Evolutionary conservation across 2,888 invertebrate species (phyloP).

Genomic region (Catocala sponsa): DNA sequence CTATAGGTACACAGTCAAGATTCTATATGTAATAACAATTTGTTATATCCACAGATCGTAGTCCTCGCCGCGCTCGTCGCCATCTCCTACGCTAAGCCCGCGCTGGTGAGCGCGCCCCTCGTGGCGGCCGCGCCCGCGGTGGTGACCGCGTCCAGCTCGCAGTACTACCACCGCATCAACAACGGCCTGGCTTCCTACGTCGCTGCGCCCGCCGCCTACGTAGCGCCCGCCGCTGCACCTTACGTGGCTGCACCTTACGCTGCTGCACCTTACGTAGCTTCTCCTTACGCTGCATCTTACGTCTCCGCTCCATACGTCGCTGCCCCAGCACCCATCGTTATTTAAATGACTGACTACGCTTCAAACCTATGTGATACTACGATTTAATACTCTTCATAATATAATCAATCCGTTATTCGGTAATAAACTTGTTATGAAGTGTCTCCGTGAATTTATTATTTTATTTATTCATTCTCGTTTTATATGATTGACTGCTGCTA

Average conservation of each 20-base stretch:
- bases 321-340: constrained; percentile 54
- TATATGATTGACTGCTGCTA: neutral
- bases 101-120: constrained; percentile 68
- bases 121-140: constrained; percentile 79
- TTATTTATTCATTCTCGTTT: constrained; percentile 1
- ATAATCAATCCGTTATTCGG: constrained; percentile 24
- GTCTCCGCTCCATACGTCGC: constrained; percentile 44
- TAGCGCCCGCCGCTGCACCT: constrained; percentile 66
- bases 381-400: constrained; percentile 50
- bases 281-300: constrained; percentile 45
- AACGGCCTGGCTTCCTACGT: constrained; percentile 82
- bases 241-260: constrained; percentile 64
- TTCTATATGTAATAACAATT: too few relatives aligned
- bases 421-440: constrained; percentile 37
- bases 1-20: too few relatives aligned
- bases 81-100: constrained; percentile 73
- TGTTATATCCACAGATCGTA: constrained; percentile 61
- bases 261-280: constrained; percentile 44
- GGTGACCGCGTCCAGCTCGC: constrained; percentile 90
- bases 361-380: constrained; percentile 57
- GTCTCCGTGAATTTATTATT: constrained; percentile 5
- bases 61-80: constrained; percentile 75
- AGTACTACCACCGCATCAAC: constrained; percentile 90
- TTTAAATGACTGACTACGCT: constrained; percentile 39
- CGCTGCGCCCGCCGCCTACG: constrained; percentile 76